Conservation (phyloP, 2,113 vertebrate genomes). For the Xenopus borealis region DNA sequence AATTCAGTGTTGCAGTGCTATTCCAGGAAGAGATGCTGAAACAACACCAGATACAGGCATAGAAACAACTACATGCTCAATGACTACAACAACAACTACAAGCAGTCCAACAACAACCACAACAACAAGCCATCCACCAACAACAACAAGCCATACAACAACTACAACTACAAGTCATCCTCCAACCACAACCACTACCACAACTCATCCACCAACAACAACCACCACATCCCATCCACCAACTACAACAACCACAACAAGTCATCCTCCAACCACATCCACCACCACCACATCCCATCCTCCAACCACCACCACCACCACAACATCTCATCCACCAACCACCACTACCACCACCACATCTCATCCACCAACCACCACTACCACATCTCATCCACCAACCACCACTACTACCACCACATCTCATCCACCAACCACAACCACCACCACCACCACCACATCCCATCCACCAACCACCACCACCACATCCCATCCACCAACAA, state of each 20-base stretch:
- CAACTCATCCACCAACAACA: not conserved
- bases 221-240: not conserved
- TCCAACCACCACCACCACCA: not conserved
- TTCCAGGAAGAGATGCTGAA: too few relatives aligned
- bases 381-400: too few relatives aligned
- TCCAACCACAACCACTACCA: not conserved
- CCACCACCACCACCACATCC: not conserved
- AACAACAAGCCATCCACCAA: not conserved
- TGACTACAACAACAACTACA: not conserved
- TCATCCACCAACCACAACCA: not conserved
- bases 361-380: not conserved
- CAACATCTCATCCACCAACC: not conserved
- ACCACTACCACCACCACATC: not conserved
- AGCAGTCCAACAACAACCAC: not conserved
- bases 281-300: not conserved
- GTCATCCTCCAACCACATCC: not conserved
- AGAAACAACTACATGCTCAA: not conserved
- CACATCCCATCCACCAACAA: not conserved
- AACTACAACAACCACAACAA: too few relatives aligned
- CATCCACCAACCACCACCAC: not conserved
- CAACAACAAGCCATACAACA: not conserved
- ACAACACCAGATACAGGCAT: not conserved
- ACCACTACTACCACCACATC: not conserved
- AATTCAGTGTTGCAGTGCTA: not conserved
- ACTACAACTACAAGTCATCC: not conserved